Conservation (phyloP, 2,888 invertebrate genomes). For the Heliconius ismenius region DNA sequence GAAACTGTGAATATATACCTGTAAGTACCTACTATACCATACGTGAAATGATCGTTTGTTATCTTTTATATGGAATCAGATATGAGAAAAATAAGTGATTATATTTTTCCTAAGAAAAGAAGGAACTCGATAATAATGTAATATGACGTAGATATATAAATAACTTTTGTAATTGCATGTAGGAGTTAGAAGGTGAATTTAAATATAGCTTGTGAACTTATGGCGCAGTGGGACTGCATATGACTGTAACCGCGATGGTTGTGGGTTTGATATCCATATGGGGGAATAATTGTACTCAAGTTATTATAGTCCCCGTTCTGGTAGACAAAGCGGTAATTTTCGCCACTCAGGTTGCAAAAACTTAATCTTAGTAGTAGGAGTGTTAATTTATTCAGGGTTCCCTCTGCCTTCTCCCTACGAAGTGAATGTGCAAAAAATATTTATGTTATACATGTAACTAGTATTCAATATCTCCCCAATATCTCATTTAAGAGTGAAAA, state of each 20-base stretch:
- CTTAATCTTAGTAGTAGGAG: no score
- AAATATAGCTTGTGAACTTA: no score
- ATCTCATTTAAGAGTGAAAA: not conserved
- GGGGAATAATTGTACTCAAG: no score
- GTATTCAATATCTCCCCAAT: no score
- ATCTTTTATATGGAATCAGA: slow-evolving; percentile 27
- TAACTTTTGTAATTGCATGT: not conserved
- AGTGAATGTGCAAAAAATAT: no score
- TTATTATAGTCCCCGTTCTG: no score
- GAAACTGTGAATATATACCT: slow-evolving; percentile 18
- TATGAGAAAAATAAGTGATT: slow-evolving; percentile 26
- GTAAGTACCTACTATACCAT: not conserved
- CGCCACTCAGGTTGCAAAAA: no score
- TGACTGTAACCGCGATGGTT: not conserved
- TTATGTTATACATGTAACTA: no score
- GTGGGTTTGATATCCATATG: not conserved
- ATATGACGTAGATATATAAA: not conserved
- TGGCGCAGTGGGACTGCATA: no score
- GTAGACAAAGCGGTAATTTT: no score
- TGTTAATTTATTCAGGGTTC: no score
- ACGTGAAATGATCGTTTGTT: slow-evolving; percentile 9
- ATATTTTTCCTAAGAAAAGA: slow-evolving; percentile 4
- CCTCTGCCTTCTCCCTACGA: no score
- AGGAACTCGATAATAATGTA: not conserved
- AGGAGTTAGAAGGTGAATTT: not conserved